A percentile compares a stretch with the other conserved stretches of the same genome.
These are phyloP conservation scores for Progne subis DNA, from an alignment of 2,113 vertebrate genomes.

Conservation along the genomic window DNA sequence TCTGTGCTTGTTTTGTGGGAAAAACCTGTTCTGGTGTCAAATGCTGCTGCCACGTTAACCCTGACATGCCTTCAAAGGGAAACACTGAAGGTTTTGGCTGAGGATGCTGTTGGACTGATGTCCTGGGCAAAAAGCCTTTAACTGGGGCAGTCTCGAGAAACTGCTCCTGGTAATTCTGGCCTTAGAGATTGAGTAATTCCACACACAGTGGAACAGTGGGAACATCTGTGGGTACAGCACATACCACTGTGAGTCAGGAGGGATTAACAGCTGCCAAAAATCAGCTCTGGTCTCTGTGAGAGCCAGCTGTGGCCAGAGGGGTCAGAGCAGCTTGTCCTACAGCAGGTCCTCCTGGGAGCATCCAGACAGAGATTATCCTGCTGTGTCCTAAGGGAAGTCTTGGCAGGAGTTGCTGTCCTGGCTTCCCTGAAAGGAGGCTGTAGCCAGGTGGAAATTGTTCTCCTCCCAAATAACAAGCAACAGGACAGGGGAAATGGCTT, in stretches of 20 bases:
- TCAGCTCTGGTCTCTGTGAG: neutral
- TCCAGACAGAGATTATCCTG: neutral
- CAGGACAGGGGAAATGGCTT: neutral
- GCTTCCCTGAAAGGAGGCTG: neutral
- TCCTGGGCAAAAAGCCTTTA: neutral
- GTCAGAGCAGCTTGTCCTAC: neutral
- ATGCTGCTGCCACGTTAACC: fast-evolving
- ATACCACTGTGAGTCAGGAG: neutral
- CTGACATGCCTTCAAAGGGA: neutral
- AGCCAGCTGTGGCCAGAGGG: neutral
- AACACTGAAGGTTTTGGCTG: neutral
- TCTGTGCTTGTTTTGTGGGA: neutral
- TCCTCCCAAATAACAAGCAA: neutral
- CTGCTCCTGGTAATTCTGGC: neutral
- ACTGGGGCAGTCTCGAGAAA: neutral
- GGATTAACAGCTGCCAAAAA: neutral
- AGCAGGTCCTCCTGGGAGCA: neutral
- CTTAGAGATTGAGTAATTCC: fast-evolving
- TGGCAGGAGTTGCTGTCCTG: neutral
- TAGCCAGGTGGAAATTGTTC: neutral
- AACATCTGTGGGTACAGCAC: neutral
- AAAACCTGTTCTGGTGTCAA: neutral
- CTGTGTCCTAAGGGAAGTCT: neutral
- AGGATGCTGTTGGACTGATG: neutral
- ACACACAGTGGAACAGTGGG: neutral